Evolutionary conservation across 1,140 invertebrate genomes (phyloP).

Genomic region (Pseudomyrmex cubaensis): DNA sequence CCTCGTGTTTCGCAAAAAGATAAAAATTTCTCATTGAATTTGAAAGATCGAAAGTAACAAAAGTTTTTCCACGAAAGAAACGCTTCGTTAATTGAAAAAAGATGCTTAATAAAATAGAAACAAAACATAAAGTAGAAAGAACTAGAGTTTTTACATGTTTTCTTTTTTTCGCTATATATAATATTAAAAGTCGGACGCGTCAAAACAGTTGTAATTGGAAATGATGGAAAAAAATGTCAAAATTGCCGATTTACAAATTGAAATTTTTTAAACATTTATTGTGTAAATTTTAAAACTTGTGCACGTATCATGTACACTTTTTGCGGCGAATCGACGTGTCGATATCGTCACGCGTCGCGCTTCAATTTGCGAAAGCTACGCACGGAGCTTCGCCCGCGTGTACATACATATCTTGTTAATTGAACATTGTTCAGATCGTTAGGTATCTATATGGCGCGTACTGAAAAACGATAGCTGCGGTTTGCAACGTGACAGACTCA

Average conservation of each 20-base stretch:
- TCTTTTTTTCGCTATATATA: background rate
- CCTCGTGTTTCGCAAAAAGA: background rate
- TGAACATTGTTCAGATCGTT: slow-evolving; percentile 56
- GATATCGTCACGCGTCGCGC: slow-evolving; percentile 23
- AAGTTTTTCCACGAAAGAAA: background rate
- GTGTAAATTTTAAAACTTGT: background rate
- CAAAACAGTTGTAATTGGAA: background rate
- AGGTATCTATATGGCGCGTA: slow-evolving; percentile 10
- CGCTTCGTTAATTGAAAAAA: background rate
- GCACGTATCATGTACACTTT: background rate
- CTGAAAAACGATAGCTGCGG: slow-evolving; percentile 53
- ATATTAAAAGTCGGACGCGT: background rate
- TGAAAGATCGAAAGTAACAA: background rate
- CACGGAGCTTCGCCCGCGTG: background rate
- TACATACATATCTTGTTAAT: slow-evolving; percentile 49
- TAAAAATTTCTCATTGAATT: too few relatives aligned
- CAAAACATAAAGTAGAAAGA: too few relatives aligned
- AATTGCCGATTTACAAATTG: slow-evolving; percentile 3
- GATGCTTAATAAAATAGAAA: background rate
- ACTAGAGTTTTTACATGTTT: too few relatives aligned
- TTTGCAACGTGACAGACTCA: slow-evolving; percentile 38
- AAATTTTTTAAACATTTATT: slow-evolving; percentile 7
- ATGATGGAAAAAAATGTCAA: background rate
- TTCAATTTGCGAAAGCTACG: slow-evolving; percentile 40
- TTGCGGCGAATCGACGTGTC: slow-evolving; percentile 24